A percentile compares a stretch with the other conserved stretches of the same genome.
Evolutionary conservation across 2,888 invertebrate genomes (phyloP).

Genomic region (Cyaniris semiargus): DNA sequence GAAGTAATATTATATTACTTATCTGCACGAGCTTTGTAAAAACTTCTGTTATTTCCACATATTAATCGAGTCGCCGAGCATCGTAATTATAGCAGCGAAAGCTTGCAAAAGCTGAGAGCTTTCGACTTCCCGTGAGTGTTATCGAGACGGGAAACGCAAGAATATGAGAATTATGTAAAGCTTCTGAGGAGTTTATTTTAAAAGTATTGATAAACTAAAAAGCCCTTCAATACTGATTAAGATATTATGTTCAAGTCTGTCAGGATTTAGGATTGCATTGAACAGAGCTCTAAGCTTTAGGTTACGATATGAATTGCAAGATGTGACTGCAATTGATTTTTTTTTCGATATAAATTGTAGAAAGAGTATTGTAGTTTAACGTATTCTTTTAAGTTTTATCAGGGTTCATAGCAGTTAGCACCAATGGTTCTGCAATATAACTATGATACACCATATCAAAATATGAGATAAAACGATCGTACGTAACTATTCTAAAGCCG

Average conservation of each 20-base stretch:
- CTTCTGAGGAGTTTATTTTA: background rate
- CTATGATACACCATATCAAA: background rate
- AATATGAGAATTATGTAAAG: constrained; percentile 14
- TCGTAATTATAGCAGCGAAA: constrained; percentile 22
- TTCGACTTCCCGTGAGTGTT: constrained; percentile 20
- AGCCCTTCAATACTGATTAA: background rate
- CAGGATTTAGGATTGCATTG: background rate
- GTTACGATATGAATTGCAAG: background rate
- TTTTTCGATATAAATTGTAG: background rate
- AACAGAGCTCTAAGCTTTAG: background rate
- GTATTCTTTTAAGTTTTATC: too few relatives aligned
- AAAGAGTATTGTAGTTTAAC: too few relatives aligned
- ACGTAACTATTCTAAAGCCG: background rate
- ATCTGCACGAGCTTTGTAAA: constrained; percentile 2
- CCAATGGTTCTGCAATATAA: background rate
- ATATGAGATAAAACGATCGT: constrained; percentile 14
- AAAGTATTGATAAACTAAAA: background rate
- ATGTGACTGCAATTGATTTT: background rate
- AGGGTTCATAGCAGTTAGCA: background rate
- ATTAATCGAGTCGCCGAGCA: constrained; percentile 19
- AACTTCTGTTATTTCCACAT: constrained; percentile 23
- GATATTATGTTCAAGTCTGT: background rate
- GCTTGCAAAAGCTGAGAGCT: constrained; percentile 21
- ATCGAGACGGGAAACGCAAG: constrained; percentile 17
- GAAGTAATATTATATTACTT: background rate